Evolutionary conservation across 2,888 invertebrate genomes (phyloP).

Genomic region (Phortica magna): DNA sequence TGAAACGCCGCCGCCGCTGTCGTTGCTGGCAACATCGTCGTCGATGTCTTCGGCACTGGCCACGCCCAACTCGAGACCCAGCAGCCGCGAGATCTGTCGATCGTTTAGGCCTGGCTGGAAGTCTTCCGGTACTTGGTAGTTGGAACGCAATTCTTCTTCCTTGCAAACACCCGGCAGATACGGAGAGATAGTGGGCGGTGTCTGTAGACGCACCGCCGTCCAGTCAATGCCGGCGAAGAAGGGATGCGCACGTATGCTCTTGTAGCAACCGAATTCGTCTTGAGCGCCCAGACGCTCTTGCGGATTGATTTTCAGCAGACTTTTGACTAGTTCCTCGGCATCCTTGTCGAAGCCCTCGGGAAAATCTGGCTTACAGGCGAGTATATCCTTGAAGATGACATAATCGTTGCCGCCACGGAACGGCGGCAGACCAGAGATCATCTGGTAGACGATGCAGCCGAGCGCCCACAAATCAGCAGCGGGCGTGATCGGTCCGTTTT

Average conservation of each 20-base stretch:
- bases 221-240: constrained; percentile 93
- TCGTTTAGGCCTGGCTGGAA: constrained; percentile 93
- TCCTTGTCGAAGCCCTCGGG: constrained; percentile 92
- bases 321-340: constrained; percentile 92
- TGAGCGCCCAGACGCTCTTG: constrained; percentile 88
- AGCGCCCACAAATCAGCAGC: constrained; percentile 98
- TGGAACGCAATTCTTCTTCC: constrained; percentile 83
- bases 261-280: constrained; percentile 84
- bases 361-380: constrained; percentile 92
- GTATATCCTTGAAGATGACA: constrained; percentile 96
- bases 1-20: constrained; percentile 42
- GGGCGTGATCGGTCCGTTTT: constrained; percentile 85
- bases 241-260: constrained; percentile 89
- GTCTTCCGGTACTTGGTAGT: constrained; percentile 86
- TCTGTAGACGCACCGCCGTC: constrained; percentile 86
- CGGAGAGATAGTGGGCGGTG: constrained; percentile 89
- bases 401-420: constrained; percentile 96
- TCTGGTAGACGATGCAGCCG: constrained; percentile 98
- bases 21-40: constrained; percentile 37
- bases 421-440: constrained; percentile 95
- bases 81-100: constrained; percentile 86
- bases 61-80: constrained; percentile 84
- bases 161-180: constrained; percentile 86
- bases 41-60: constrained; percentile 55
- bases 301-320: constrained; percentile 90